A percentile compares a stretch with the other conserved stretches of the same genome.
Conservation (phyloP, 2,113 vertebrate genomes). For the Elephantulus edwardii region DNA sequence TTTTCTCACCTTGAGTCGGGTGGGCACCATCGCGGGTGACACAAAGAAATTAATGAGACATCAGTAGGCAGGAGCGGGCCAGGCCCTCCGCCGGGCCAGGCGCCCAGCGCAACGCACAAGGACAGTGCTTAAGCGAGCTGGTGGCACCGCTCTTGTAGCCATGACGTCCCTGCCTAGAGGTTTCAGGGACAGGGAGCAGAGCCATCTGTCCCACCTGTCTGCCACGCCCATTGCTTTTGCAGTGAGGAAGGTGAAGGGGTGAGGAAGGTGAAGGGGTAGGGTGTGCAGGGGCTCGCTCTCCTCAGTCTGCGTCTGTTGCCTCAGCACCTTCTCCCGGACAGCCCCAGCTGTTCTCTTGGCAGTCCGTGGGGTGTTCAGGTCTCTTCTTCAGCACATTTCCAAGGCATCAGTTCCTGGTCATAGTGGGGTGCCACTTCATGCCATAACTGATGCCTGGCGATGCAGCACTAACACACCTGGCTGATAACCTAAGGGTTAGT, state of each 20-base stretch:
- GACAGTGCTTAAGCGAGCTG: background rate
- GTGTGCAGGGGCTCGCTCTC: background rate
- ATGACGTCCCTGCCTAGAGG: background rate
- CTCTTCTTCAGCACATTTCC: background rate
- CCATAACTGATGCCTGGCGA: background rate
- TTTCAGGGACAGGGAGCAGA: background rate
- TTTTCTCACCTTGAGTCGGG: constrained; percentile 92
- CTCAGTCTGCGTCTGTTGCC: background rate
- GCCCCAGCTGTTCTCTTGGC: background rate
- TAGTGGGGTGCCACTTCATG: background rate
- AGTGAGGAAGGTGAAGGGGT: background rate
- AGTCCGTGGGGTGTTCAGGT: background rate
- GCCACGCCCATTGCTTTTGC: constrained; percentile 56
- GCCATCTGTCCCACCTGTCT: background rate
- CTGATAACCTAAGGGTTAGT: background rate
- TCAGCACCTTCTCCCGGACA: background rate
- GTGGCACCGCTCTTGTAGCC: background rate
- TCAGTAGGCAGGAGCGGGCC: background rate
- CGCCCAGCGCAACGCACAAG: background rate
- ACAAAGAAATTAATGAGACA: constrained; percentile 66
- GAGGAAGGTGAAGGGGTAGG: background rate
- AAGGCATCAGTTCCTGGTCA: background rate
- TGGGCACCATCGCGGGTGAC: constrained; percentile 38
- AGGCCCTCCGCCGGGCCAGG: background rate
- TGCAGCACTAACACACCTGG: background rate